Evolutionary conservation across 2,888 invertebrate species (phyloP).

Genomic region (Ophonus ardosiacus): DNA sequence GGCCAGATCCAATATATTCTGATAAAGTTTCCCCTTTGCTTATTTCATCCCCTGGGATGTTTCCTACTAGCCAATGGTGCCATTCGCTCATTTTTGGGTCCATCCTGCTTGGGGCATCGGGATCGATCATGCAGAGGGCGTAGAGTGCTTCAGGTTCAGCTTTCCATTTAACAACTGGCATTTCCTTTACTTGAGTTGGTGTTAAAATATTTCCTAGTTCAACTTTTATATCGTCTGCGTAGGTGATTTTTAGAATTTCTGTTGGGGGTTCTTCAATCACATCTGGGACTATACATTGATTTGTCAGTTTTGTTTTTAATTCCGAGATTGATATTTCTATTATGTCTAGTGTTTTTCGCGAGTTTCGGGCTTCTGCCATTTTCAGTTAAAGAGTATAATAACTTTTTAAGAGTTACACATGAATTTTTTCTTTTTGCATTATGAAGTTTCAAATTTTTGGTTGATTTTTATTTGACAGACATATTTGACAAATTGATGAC

Average conservation of each 20-base stretch:
- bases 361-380: too few relatives aligned
- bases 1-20: constrained; percentile 83
- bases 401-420: too few relatives aligned
- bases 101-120: constrained; percentile 86
- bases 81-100: constrained; percentile 84
- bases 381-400: too few relatives aligned
- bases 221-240: not conserved
- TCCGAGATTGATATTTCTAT: not conserved
- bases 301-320: not conserved
- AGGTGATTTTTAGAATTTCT: not conserved
- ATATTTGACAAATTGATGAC: too few relatives aligned
- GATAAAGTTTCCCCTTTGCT: constrained; percentile 81
- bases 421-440: too few relatives aligned
- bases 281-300: not conserved
- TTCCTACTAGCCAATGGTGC: constrained; percentile 88
- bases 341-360: not conserved
- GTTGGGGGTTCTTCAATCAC: not conserved
- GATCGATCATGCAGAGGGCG: constrained; percentile 80
- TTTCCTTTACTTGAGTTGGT: constrained; percentile 70
- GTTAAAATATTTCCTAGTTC: constrained; percentile 60
- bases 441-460: too few relatives aligned
- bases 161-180: constrained; percentile 70
- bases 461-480: too few relatives aligned
- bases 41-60: constrained; percentile 80
- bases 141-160: constrained; percentile 70